Evolutionary conservation across 35 echinoderm and acorn worm species (phyloP).

Genomic region (Apostichopus californicus): DNA sequence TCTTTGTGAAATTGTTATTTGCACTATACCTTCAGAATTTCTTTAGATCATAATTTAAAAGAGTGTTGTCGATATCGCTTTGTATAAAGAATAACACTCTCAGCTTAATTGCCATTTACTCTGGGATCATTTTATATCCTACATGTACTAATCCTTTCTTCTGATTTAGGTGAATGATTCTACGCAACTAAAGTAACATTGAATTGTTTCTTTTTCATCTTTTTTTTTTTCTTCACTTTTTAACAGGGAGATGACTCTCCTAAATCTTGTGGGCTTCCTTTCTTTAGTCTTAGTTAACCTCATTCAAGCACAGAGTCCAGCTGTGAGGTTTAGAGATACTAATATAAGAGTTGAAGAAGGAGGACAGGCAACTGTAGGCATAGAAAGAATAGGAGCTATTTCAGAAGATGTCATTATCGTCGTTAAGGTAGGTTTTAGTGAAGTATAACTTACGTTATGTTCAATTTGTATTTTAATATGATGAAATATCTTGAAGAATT

Average conservation of each 20-base stretch:
- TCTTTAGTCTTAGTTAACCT: not conserved
- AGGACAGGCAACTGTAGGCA: not conserved
- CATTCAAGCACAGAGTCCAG: slow-evolving; percentile 47
- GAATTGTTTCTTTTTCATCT: not conserved
- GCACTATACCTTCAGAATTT: too few relatives aligned
- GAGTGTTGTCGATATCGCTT: too few relatives aligned
- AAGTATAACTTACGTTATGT: not conserved
- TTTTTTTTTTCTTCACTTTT: not conserved
- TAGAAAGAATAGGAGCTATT: slow-evolving; percentile 6
- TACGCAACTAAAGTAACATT: not conserved
- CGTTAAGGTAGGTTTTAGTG: slow-evolving; percentile 22
- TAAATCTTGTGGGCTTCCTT: slow-evolving; percentile 15
- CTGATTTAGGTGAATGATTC: too few relatives aligned
- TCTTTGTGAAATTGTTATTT: too few relatives aligned
- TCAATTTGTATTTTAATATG: too few relatives aligned
- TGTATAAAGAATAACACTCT: too few relatives aligned
- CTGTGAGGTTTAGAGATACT: slow-evolving; percentile 11
- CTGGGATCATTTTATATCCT: too few relatives aligned
- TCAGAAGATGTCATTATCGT: slow-evolving; percentile 7
- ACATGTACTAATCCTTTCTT: too few relatives aligned
- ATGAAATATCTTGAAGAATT: too few relatives aligned
- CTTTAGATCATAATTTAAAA: too few relatives aligned
- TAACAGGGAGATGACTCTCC: not conserved
- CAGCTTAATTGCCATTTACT: too few relatives aligned
- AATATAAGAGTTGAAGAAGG: slow-evolving; percentile 14